A percentile compares a stretch with the other conserved stretches of the same genome.
phyloP scores from a whole-genome alignment of 2,888 invertebrate genomes.

The Nineta flava region DNA sequence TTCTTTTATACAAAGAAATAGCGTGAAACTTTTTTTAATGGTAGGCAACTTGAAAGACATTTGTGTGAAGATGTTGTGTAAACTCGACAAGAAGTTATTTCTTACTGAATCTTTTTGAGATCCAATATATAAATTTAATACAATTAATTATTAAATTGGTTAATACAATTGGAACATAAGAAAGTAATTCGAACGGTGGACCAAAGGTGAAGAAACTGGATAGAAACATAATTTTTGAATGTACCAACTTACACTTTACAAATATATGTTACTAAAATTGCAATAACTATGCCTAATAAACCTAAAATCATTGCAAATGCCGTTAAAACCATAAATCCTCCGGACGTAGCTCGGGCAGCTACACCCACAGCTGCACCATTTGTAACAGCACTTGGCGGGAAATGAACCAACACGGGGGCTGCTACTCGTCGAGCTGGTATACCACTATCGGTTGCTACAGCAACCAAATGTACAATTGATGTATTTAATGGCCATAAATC shows the following conservation, averaged over 20 bases:
- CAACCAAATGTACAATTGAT: slow-evolving; percentile 50
- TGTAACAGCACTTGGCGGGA: slow-evolving; percentile 27
- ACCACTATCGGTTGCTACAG: slow-evolving; percentile 72
- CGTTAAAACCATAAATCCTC: slow-evolving; percentile 29
- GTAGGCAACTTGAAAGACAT: too few species aligned
- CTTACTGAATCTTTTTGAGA: too few species aligned
- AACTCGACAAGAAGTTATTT: too few species aligned
- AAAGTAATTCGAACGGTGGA: too few species aligned
- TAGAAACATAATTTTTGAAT: slow-evolving; percentile 15
- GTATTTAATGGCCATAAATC: slow-evolving; percentile 25
- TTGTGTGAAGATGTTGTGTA: too few species aligned
- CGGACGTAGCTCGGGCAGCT: slow-evolving; percentile 17
- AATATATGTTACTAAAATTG: slow-evolving; percentile 60
- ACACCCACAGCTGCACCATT: slow-evolving; percentile 21
- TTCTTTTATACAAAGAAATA: too few species aligned
- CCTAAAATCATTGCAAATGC: slow-evolving; percentile 57
- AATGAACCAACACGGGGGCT: slow-evolving; percentile 50
- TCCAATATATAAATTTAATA: too few species aligned
- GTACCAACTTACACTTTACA: slow-evolving; percentile 45
- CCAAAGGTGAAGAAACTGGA: background rate
- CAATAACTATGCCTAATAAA: slow-evolving; percentile 56
- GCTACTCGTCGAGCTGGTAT: slow-evolving; percentile 62
- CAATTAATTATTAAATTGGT: too few species aligned
- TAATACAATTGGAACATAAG: too few species aligned
- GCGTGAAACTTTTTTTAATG: too few species aligned